Conservation (phyloP, 2,888 invertebrate species). For the Drosophila sordidapex region DNA sequence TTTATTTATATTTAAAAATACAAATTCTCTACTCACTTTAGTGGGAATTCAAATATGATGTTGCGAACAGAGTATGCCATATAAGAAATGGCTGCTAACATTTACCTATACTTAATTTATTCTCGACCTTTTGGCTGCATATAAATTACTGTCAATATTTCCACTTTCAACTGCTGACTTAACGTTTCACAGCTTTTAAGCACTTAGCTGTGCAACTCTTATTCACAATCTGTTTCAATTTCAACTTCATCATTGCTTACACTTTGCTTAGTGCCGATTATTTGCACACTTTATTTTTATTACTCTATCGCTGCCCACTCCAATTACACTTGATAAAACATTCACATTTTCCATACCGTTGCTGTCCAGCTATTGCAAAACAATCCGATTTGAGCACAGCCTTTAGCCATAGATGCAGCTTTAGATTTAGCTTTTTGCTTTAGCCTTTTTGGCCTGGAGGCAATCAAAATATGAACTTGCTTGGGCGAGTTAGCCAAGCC, state of each 20-base stretch:
- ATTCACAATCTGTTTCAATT: background rate
- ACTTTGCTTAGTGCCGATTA: background rate
- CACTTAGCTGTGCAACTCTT: background rate
- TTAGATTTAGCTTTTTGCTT: conserved; percentile 4
- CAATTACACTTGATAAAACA: conserved; percentile 17
- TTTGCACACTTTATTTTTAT: background rate
- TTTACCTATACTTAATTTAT: background rate
- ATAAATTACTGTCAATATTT: background rate
- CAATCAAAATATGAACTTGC: conserved; percentile 60
- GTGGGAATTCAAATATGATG: background rate
- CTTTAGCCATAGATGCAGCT: background rate
- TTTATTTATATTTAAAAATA: background rate
- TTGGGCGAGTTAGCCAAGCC: conserved; percentile 1
- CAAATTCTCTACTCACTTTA: background rate
- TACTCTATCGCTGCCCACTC: conserved; percentile 7
- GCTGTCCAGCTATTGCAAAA: conserved; percentile 36
- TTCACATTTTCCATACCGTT: conserved; percentile 26
- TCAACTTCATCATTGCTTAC: background rate
- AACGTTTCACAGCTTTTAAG: background rate
- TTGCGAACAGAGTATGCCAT: background rate
- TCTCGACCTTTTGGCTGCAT: background rate
- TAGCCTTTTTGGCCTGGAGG: conserved; percentile 42
- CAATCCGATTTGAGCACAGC: conserved; percentile 28
- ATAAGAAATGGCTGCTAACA: background rate
- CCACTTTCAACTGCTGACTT: background rate